Evolutionary conservation across 2,113 vertebrate genomes (phyloP).

Genomic region (Dicrurus megarhynchus): DNA sequence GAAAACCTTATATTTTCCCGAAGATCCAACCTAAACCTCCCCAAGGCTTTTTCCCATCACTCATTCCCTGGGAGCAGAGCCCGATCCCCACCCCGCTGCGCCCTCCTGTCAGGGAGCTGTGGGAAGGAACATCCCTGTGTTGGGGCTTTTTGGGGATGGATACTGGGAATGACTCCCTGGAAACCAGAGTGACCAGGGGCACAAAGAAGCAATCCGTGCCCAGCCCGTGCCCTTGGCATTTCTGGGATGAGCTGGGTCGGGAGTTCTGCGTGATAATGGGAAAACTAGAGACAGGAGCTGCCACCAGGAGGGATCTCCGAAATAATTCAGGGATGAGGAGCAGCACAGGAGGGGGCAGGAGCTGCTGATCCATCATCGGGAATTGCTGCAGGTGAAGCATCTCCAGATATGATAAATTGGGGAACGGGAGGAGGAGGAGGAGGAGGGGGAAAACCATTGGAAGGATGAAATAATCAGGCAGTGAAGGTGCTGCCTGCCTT

Average conservation of each 20-base stretch:
- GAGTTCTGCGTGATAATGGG: not conserved
- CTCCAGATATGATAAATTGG: not conserved
- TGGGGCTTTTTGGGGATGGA: fast-evolving
- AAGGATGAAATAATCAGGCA: not conserved
- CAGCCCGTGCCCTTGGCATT: not conserved
- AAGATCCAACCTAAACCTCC: not conserved
- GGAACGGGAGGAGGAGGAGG: not conserved
- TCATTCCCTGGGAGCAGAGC: not conserved
- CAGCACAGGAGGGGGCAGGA: not conserved
- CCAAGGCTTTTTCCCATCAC: not conserved
- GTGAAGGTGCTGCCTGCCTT: not conserved
- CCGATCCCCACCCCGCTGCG: fast-evolving
- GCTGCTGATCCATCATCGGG: not conserved
- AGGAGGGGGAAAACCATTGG: not conserved
- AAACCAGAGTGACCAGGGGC: not conserved
- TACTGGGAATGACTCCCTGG: not conserved
- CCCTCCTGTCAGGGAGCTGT: not conserved
- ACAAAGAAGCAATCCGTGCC: not conserved
- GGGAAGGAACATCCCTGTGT: not conserved
- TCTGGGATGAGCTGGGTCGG: not conserved
- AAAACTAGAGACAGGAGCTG: not conserved
- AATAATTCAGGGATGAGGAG: not conserved
- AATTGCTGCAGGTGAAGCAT: not conserved
- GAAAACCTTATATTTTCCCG: not conserved
- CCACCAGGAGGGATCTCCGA: not conserved